These are phyloP conservation scores for Melierax canorus DNA, from an alignment of 2,113 vertebrate genomes.

Conservation along the genomic window DNA sequence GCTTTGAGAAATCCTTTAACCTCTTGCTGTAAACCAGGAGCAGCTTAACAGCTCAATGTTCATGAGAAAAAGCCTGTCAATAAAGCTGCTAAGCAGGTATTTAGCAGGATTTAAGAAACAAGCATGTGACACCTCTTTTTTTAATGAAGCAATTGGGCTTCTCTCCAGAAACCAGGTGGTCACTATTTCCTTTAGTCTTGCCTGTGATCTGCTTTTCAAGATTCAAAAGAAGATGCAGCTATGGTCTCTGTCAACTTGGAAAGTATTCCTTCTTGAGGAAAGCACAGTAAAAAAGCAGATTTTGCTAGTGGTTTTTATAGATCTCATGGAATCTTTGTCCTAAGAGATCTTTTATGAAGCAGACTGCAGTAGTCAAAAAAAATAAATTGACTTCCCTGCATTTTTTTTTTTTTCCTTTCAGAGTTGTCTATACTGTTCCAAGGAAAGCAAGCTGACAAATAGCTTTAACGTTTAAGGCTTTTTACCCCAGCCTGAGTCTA, in stretches of 20 bases:
- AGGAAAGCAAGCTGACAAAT: neutral
- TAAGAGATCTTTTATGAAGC: neutral
- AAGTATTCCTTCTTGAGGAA: neutral
- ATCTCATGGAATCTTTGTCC: neutral
- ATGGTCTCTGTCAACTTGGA: neutral
- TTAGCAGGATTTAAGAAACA: conserved; percentile 56
- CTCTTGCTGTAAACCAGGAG: conserved; percentile 58
- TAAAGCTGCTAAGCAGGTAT: conserved; percentile 40
- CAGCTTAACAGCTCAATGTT: conserved; percentile 57
- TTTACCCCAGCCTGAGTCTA: neutral
- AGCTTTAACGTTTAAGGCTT: neutral
- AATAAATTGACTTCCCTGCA: neutral
- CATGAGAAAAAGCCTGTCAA: conserved; percentile 54
- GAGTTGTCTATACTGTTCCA: neutral
- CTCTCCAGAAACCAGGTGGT: conserved; percentile 4
- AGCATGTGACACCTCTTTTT: conserved; percentile 21
- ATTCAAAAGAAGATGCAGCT: neutral
- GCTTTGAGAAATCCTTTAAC: conserved; percentile 75
- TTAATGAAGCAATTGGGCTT: conserved; percentile 36
- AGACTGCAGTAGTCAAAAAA: neutral
- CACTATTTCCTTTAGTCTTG: neutral
- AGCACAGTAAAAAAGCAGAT: neutral
- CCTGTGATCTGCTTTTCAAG: neutral
- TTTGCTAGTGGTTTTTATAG: neutral
- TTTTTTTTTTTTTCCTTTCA: neutral